These are phyloP conservation scores for Leptopilina syphax DNA, from an alignment of 2,888 invertebrate species.

Conservation along the genomic window DNA sequence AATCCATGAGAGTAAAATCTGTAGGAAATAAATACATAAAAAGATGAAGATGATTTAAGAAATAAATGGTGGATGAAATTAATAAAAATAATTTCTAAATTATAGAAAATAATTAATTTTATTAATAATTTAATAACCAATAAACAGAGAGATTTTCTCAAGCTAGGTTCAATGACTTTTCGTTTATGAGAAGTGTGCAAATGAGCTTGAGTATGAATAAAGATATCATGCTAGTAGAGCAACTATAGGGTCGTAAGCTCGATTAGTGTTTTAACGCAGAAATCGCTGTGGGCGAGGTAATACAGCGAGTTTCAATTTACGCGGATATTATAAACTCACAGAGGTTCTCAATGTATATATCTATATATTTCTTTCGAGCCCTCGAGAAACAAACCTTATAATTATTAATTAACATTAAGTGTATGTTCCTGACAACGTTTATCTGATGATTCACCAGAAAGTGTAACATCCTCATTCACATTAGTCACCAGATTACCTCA, in stretches of 20 bases:
- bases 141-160: not conserved
- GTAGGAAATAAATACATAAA: too few species aligned
- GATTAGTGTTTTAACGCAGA: slow-evolving; percentile 22
- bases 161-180: slow-evolving; percentile 24
- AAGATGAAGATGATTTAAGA: too few species aligned
- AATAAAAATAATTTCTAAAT: too few species aligned
- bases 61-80: too few species aligned
- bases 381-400: not conserved
- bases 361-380: not conserved
- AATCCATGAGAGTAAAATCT: too few species aligned
- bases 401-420: slow-evolving; percentile 18
- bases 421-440: not conserved
- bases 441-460: slow-evolving; percentile 24
- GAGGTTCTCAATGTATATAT: slow-evolving; percentile 2
- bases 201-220: slow-evolving; percentile 32
- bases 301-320: slow-evolving; percentile 28
- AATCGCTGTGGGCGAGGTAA: slow-evolving; percentile 31
- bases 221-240: slow-evolving; percentile 13
- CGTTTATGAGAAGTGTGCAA: slow-evolving; percentile 21
- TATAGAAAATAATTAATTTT: not conserved
- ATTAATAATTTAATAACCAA: not conserved
- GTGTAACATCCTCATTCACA: slow-evolving; percentile 3
- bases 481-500: slow-evolving; percentile 1
- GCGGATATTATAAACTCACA: slow-evolving; percentile 12
- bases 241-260: slow-evolving; percentile 1